A percentile compares a stretch with the other conserved stretches of the same genome.
Evolutionary conservation across 2,888 invertebrate species (phyloP).

Genomic region (Acanthosepion pharaonis): DNA sequence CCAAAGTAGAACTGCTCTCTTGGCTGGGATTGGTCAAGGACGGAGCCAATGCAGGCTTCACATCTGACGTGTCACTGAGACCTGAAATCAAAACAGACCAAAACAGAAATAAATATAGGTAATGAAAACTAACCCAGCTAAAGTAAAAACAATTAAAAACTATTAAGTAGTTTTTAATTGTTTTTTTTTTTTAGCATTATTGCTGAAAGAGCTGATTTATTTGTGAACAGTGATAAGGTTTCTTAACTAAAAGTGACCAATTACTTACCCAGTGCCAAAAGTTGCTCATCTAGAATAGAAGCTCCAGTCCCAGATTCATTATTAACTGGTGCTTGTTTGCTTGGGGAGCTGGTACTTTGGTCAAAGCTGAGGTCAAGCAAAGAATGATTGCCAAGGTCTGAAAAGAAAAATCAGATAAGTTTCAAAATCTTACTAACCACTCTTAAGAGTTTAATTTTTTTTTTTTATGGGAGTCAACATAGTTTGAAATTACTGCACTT

Average conservation of each 20-base stretch:
- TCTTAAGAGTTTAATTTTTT: not conserved
- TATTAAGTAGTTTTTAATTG: too few relatives aligned
- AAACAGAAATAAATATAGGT: too few relatives aligned
- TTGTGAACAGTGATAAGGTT: too few relatives aligned
- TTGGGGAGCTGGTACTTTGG: constrained; percentile 52
- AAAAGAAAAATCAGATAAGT: not conserved
- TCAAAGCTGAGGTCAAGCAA: constrained; percentile 66
- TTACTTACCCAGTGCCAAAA: constrained; percentile 65
- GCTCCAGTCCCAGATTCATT: constrained; percentile 50
- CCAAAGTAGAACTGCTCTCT: not conserved
- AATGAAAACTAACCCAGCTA: too few relatives aligned
- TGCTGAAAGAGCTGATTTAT: too few relatives aligned
- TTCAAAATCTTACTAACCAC: too few relatives aligned
- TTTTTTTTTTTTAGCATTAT: too few relatives aligned
- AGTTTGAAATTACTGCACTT: not conserved
- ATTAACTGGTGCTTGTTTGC: constrained; percentile 49
- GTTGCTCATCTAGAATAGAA: constrained; percentile 69
- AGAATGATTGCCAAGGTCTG: constrained; percentile 52
- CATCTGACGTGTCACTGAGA: not conserved
- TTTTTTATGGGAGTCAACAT: not conserved
- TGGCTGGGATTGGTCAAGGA: not conserved
- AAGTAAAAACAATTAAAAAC: too few relatives aligned
- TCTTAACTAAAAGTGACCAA: too few relatives aligned
- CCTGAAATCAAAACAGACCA: not conserved
- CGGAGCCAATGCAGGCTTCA: not conserved